phyloP scores from a whole-genome alignment of 2,113 vertebrate genomes.

The Chaetodon auriga region DNA sequence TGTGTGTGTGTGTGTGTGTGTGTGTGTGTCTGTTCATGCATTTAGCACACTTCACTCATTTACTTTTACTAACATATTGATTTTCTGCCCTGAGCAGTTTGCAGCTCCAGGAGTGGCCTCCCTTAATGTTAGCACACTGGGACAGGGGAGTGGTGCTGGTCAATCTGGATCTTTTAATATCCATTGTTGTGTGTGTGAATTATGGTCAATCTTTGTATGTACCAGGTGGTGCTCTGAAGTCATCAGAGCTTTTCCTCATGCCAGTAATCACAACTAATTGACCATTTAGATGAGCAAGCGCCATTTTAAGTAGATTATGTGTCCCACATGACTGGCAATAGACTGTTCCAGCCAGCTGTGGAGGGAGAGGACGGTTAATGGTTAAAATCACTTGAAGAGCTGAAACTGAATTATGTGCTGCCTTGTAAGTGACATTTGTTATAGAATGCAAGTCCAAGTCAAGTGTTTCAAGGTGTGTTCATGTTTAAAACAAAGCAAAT shows the following conservation, averaged over 20 bases:
- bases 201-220: not conserved
- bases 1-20: not conserved
- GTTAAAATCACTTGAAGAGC: not conserved
- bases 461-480: not conserved
- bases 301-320: conserved; percentile 28
- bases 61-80: conserved; percentile 44
- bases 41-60: conserved; percentile 19
- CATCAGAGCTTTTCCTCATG: conserved; percentile 15
- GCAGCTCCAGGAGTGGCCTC: not conserved
- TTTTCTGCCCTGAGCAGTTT: conserved; percentile 19
- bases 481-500: not conserved
- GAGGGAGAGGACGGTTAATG: not conserved
- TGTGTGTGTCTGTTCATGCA: not conserved
- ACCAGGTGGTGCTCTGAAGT: conserved; percentile 40
- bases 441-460: not conserved
- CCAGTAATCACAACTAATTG: conserved; percentile 21
- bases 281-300: conserved; percentile 18
- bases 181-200: not conserved
- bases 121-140: not conserved
- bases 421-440: not conserved
- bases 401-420: not conserved
- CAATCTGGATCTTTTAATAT: conserved; percentile 25
- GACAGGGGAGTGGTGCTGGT: not conserved
- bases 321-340: not conserved
- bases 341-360: not conserved